Percentiles rank a stretch among this genome's conserved stretches.
phyloP scores from a whole-genome alignment of 2,113 vertebrate genomes.

The Ascaphus truei region DNA sequence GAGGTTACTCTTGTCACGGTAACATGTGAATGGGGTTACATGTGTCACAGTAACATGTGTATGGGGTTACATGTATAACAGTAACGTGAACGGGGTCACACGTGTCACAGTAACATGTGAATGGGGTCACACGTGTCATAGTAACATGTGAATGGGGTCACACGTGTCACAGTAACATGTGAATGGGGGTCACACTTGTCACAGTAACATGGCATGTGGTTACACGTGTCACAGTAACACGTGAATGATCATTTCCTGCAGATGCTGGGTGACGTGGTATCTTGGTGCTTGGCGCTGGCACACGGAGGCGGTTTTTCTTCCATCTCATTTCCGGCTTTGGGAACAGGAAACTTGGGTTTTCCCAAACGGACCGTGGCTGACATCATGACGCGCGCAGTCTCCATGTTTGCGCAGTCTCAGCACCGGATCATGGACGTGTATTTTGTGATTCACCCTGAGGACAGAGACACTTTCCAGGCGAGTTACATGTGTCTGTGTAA shows the following conservation, averaged over 20 bases:
- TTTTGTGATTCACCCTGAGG: conserved; percentile 63
- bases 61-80: too few relatives aligned
- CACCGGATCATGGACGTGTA: conserved; percentile 43
- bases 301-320: rapidly evolving
- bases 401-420: conserved; percentile 38
- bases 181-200: too few relatives aligned
- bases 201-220: too few relatives aligned
- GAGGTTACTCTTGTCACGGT: too few relatives aligned
- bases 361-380: conserved; percentile 20
- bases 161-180: too few relatives aligned
- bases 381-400: conserved; percentile 57
- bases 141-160: too few relatives aligned
- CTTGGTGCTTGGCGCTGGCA: conserved; percentile 38
- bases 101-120: too few relatives aligned
- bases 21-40: too few relatives aligned
- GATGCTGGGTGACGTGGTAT: conserved; percentile 46
- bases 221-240: too few relatives aligned
- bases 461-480: conserved; percentile 52
- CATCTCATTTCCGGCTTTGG: conserved; percentile 74
- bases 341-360: conserved; percentile 44
- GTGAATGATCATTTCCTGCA: conserved; percentile 49
- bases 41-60: too few relatives aligned
- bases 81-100: too few relatives aligned
- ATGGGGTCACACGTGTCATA: too few relatives aligned
- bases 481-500: conserved; percentile 33